A percentile compares a stretch with the other conserved stretches of the same genome.
Conservation (phyloP, 2,888 invertebrate species). For the Pasiphila rectangulata region DNA sequence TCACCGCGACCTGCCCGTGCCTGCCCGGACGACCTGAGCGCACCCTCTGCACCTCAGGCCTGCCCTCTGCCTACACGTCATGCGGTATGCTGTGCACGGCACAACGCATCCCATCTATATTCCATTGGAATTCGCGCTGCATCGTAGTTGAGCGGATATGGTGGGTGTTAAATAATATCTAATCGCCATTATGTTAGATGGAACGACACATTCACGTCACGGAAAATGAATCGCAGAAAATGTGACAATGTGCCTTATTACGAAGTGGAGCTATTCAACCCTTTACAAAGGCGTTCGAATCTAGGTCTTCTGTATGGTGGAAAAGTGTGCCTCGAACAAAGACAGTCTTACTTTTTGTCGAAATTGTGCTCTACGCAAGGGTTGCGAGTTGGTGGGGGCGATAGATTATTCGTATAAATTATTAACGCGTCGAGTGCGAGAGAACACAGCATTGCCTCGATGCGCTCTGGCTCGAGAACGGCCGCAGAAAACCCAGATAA, state of each 20-base stretch:
- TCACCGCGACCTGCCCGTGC: constrained; percentile 10
- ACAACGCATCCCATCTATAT: background rate
- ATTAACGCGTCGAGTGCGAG: no score
- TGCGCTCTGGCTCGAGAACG: no score
- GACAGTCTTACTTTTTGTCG: background rate
- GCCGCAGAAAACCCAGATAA: background rate
- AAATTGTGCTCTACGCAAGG: background rate
- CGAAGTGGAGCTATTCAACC: constrained; percentile 22
- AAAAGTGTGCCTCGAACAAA: constrained; percentile 2
- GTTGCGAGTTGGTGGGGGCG: no score
- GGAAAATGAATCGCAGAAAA: constrained; percentile 26
- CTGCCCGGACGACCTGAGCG: constrained; percentile 16
- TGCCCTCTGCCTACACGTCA: no score
- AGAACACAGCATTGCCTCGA: no score
- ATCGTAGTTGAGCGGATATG: no score
- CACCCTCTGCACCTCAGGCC: constrained; percentile 1
- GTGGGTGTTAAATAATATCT: background rate
- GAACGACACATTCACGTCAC: constrained; percentile 25
- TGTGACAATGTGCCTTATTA: constrained; percentile 26
- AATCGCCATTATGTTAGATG: background rate
- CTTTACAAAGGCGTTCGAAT: constrained; percentile 19
- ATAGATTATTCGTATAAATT: no score
- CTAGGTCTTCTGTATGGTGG: constrained; percentile 13
- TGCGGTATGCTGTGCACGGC: no score
- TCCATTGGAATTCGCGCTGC: background rate